Percentiles rank a stretch among this genome's conserved stretches.
phyloP scores from a whole-genome alignment of 2,113 vertebrate species.

The Alethe diademata region DNA sequence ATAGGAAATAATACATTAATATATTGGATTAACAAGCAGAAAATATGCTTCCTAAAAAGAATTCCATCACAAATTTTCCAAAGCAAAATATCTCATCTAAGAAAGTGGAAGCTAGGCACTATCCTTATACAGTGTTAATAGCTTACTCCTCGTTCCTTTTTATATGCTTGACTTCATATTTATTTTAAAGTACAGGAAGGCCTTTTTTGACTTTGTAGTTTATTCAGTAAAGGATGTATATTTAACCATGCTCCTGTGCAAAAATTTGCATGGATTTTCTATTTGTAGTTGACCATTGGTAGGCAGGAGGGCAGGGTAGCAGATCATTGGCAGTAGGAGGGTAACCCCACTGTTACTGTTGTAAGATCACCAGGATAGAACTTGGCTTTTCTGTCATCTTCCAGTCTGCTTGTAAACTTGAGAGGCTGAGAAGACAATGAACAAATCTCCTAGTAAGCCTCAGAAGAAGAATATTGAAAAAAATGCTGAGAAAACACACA shows the following conservation, averaged over 20 bases:
- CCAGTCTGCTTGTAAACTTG: neutral
- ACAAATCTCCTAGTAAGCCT: neutral
- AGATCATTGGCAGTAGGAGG: neutral
- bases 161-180: neutral
- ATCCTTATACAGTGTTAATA: neutral
- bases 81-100: neutral
- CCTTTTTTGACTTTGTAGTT: neutral
- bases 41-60: neutral
- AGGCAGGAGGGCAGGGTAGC: neutral
- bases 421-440: neutral
- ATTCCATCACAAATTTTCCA: neutral
- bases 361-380: neutral
- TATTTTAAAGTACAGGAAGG: neutral
- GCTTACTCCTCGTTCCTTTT: neutral
- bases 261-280: neutral
- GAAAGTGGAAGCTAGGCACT: neutral
- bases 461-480: neutral
- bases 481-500: neutral
- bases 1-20: neutral
- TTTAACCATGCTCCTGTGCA: neutral
- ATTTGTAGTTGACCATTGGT: neutral
- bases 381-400: neutral
- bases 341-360: neutral
- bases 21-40: neutral
- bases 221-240: neutral